A percentile compares a stretch with the other conserved stretches of the same genome.
phyloP scores from a whole-genome alignment of 1,140 invertebrate genomes.

The Eueides isabella region DNA sequence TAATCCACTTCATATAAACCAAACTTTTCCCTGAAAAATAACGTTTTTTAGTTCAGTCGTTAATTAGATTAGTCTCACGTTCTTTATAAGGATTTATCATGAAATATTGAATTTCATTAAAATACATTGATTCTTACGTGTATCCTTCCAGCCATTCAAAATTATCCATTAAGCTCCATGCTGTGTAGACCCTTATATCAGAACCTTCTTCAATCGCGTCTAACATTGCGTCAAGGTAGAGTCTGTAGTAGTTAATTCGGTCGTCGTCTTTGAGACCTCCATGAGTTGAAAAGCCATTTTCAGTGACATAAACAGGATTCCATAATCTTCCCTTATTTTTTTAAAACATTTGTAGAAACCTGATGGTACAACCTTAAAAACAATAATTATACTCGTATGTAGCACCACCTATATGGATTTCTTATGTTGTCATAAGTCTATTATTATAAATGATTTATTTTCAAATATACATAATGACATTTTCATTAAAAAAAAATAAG shows the following conservation, averaged over 20 bases:
- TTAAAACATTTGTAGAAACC: not conserved
- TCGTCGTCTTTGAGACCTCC: slow-evolving; percentile 56
- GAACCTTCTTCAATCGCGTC: slow-evolving; percentile 65
- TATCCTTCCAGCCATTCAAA: slow-evolving; percentile 83
- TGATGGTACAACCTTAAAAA: slow-evolving; percentile 1
- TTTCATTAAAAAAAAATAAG: no score
- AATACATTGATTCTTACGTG: slow-evolving; percentile 43
- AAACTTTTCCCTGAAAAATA: slow-evolving; percentile 83
- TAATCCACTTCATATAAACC: slow-evolving; percentile 89
- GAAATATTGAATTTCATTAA: slow-evolving; percentile 5
- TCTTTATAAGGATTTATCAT: slow-evolving; percentile 40
- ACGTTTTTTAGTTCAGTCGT: slow-evolving; percentile 43
- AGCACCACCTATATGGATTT: no score
- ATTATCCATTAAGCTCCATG: slow-evolving; percentile 86
- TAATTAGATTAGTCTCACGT: slow-evolving; percentile 59
- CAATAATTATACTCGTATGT: no score
- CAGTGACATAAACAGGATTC: not conserved
- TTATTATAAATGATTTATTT: no score
- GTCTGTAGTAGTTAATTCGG: slow-evolving; percentile 72
- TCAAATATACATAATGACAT: no score
- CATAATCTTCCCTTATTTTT: slow-evolving; percentile 8
- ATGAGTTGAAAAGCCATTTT: not conserved
- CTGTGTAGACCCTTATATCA: slow-evolving; percentile 80
- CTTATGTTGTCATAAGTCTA: no score
- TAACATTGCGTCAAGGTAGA: slow-evolving; percentile 66